Base-by-base conservation (phyloP, 2,113 vertebrate species). In the Orientallactaga bullata region DNA sequence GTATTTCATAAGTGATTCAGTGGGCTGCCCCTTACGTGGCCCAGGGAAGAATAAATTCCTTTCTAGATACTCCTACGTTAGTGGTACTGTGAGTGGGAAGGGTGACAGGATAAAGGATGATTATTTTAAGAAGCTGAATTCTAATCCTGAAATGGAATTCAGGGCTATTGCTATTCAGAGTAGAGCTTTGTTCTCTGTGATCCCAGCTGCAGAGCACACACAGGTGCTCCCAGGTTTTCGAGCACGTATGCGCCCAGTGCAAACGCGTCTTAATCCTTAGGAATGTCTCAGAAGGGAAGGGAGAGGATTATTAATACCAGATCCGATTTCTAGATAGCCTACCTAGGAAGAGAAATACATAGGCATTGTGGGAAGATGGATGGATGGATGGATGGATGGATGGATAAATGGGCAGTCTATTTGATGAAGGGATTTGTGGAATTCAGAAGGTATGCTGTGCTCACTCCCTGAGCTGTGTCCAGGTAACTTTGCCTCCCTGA, bases 121-220 rank as follows among this genome's bases (percentile, higher is more conserved):
- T 39, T 88, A 58, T 85, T 90, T 73, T 63, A 90, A 82, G 69
- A 90, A 78, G n/a, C 47, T 58, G 55, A 68, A 66, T 88, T 95
- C 69, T 88, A 77, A 66, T 55, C 17, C 63, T 39, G 51, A 91
- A 86, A 26, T n/a, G 76, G 35, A 89, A 91, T 65, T 66, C 11
- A 13, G 24, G 42, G 18, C 10, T 7, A n/a, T 35, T 77, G 55
- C 32, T 71, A 58, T 10, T 30, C 37, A 35, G n/a, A n/a, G n/a
- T n/a, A n/a, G n/a, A 58, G 24, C 12, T 58, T 55, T 93, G 30
- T 61, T 81, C 65, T 89, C 55, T 55, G 4, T 42, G 84, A 20
- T 12, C 24, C 73, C 4, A 24, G 60, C 20, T 83, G 7, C 15
- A 51, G 60, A 9, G 7, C 18, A 7, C 23, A 55, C 24, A 39